Evolutionary conservation across 2,888 invertebrate genomes (phyloP).

Genomic region (Acholoe squamosa): DNA sequence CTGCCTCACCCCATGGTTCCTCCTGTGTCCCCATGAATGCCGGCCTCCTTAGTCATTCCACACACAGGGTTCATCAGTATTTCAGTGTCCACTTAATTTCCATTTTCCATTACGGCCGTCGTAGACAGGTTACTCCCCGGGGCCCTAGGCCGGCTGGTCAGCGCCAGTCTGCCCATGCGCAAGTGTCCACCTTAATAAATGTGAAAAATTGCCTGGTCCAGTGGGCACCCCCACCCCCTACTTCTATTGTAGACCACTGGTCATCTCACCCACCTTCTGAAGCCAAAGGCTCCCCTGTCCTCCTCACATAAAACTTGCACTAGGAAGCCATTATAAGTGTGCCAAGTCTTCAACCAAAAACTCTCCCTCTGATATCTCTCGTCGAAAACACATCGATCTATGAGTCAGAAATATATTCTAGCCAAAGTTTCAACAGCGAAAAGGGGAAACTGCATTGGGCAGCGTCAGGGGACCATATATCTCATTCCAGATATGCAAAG

Average conservation of each 20-base stretch:
- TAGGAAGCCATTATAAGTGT: neutral
- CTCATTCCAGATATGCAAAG: conserved; percentile 21
- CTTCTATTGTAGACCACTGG: conserved; percentile 41
- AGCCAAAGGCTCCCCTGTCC: neutral
- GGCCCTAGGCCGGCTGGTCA: neutral
- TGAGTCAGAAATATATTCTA: too few species aligned
- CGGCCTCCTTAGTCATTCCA: conserved; percentile 47
- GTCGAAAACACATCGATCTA: too few species aligned
- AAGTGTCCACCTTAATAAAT: conserved; percentile 60
- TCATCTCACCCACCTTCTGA: neutral
- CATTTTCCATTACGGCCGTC: conserved; percentile 51
- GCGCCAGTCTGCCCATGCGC: conserved; percentile 52
- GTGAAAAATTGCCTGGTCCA: conserved; percentile 50
- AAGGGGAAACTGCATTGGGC: neutral
- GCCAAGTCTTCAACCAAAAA: neutral
- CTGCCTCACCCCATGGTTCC: neutral
- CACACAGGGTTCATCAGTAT: conserved; percentile 60
- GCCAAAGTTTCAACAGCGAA: too few species aligned
- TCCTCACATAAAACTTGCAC: neutral
- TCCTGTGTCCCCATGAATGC: conserved; percentile 21
- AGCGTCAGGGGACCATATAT: neutral
- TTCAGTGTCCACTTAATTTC: conserved; percentile 63
- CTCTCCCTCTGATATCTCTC: neutral
- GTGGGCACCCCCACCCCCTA: conserved; percentile 40
- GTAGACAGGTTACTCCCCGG: conserved; percentile 33